Base-by-base conservation (phyloP, 53 echinoderm and acorn worm species). In the Henricia sp. region DNA sequence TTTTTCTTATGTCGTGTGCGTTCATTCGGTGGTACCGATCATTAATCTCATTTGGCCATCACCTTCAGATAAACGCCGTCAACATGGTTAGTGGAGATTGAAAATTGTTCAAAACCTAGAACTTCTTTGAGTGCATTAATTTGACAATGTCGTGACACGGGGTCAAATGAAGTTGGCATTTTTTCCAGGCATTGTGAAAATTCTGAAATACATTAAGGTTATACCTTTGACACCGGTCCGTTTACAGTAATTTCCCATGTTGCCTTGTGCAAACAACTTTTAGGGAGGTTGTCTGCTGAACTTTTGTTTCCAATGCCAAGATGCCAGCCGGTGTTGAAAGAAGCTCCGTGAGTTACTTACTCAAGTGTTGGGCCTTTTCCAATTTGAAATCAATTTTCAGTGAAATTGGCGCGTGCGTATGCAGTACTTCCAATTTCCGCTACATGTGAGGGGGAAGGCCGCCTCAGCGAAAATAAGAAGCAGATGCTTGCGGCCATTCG, bases 371-470 rank as follows among this genome's bases (percentile, higher is more conserved):
- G 17, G 76, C 52, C 54, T 25, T 63, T 19, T 80, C 48, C 77
- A 32, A 64, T 80, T 64, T 80, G 46, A 52, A 63, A 63, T 80
- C 80, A 80, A 80, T 80, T 80, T 30, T 64, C 80, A 32, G 74
- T 6, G 26, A 2, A 77, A 43, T 57, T 56, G 6, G 17, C 57
- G 23, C 38, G 37, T 40, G 11, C 21, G 62, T 67, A 36, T 59
- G 76, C 59, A 59, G 76, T 58, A 40, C 58, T 17, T 29, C 21
- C 19, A 41, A 40, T 30, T 59, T 76, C 27, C 55, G 38, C 37
- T 12, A 59, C 11, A 40, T 24, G 53, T 13, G 8, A 60, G 30
- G 32, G 37, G 25, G 32, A 35, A 16, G 9, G 34, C 3, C 52
- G 35, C 51, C 0, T 3, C 9, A 27, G 35, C 13, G 23, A 37